Evolutionary conservation across 2,888 invertebrate species (phyloP), one percentile per base, ranked within the genome.

Genomic region (Mesorhabditis spiculigera): DNA sequence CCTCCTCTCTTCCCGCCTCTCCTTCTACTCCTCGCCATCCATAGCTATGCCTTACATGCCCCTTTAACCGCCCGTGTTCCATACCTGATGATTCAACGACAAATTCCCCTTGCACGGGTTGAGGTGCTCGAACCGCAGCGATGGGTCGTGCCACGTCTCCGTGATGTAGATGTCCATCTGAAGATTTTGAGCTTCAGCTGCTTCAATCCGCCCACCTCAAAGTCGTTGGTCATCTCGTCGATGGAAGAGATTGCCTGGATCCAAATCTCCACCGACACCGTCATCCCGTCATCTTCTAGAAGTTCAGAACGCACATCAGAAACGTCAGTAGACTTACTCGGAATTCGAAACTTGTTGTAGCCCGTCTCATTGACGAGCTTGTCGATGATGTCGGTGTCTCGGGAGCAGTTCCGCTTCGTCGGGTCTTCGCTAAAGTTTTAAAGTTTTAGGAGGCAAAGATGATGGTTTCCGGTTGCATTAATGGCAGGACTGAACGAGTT

Each of bases 291-390:
- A 16, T 79, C 79, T 62, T 75, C 79, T 79, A 68, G 66, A 76
- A 68, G 43, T 6, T 44, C 10, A 66, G 44, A 66, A 66, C 1
- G 28, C 3, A 3, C 28, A 28, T 28, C 3, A 28, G 28, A 28
- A 1, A 28, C 28, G 28, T 28, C 28, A 28, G 28, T 28, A 28
- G 28, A 67, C 74, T 71, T 67, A 83, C 83, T 75, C 65, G 86
- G 86, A 10, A 86, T 80, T 10, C 80, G 74, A 72, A 82, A 86
- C 68, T 85, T 86, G 75, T 83, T 86, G 70, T 86, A 86, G 43
- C 84, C 85, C 2, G 84, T 85, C 13, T 81, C 82, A 71, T 85
- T 85, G 63, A 85, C 75, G 16, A 85, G 70, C 71, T 74, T 73
- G 70, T 85, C 84, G 50, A 85, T 85, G 45, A 85, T 77, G 65